Evolutionary conservation across 2,888 invertebrate species (phyloP).

Genomic region (Scaptomyza parva): DNA sequence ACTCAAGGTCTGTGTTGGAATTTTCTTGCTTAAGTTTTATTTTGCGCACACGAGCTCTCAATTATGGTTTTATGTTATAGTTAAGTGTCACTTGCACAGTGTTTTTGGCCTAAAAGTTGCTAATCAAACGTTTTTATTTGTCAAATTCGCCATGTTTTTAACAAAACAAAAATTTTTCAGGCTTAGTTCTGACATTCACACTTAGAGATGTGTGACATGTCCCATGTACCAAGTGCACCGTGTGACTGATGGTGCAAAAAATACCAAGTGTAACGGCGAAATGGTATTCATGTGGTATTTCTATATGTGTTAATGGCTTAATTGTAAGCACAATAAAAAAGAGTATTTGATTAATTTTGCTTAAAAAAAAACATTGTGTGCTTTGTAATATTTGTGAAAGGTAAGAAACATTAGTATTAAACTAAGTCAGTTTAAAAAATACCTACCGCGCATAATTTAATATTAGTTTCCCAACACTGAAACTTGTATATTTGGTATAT

Average conservation of each 20-base stretch:
- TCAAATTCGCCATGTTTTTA: constrained; percentile 64
- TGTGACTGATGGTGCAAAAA: constrained; percentile 7
- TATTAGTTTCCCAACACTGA: constrained; percentile 33
- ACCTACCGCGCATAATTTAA: neutral
- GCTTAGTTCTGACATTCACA: constrained; percentile 62
- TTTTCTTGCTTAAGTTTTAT: constrained; percentile 49
- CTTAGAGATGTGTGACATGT: constrained; percentile 50
- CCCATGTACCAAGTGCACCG: constrained; percentile 26
- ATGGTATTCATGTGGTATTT: neutral
- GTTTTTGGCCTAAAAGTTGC: constrained; percentile 18
- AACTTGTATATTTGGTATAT: constrained; percentile 18
- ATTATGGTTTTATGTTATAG: constrained; percentile 1
- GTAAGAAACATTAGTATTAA: neutral
- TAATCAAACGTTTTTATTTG: constrained; percentile 38
- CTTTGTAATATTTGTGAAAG: neutral
- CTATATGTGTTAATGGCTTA: neutral
- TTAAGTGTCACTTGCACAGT: constrained; percentile 27
- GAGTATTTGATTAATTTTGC: neutral
- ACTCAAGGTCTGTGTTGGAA: constrained; percentile 79
- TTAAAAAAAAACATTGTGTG: neutral
- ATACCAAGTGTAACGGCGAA: constrained; percentile 18
- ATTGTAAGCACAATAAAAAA: neutral
- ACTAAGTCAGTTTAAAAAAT: neutral
- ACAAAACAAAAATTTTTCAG: constrained; percentile 71
- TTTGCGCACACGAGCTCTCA: constrained; percentile 22